A percentile compares a stretch with the other conserved stretches of the same genome.
Evolutionary conservation across 2,888 invertebrate species (phyloP).

Genomic region (Bombyx huttoni): DNA sequence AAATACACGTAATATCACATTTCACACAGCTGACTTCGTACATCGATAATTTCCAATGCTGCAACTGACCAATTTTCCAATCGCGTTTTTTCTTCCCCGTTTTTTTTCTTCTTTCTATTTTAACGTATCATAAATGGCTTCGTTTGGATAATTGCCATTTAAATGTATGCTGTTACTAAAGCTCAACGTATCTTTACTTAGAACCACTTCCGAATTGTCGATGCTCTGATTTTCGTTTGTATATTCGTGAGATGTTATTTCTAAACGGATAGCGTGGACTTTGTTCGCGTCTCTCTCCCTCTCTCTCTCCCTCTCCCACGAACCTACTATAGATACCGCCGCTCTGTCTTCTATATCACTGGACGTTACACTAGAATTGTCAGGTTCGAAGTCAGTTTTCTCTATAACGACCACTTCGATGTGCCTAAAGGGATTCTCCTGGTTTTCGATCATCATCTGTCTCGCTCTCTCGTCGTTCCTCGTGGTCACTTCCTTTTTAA

Average conservation of each 20-base stretch:
- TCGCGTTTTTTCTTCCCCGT: no score
- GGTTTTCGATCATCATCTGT: slow-evolving; percentile 57
- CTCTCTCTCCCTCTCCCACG: slow-evolving; percentile 58
- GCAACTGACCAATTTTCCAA: neutral
- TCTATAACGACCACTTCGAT: slow-evolving; percentile 70
- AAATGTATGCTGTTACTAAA: slow-evolving; percentile 69
- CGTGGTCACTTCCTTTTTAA: slow-evolving; percentile 61
- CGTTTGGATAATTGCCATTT: slow-evolving; percentile 70
- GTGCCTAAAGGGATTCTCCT: slow-evolving; percentile 62
- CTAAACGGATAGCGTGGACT: slow-evolving; percentile 63
- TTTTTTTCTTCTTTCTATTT: slow-evolving; percentile 29
- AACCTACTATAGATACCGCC: slow-evolving; percentile 58
- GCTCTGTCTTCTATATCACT: slow-evolving; percentile 56
- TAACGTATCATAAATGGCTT: slow-evolving; percentile 69
- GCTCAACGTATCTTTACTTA: slow-evolving; percentile 63
- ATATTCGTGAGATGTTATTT: slow-evolving; percentile 64
- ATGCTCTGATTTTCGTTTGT: slow-evolving; percentile 37
- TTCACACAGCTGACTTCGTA: no score
- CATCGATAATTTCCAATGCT: neutral
- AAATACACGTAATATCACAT: slow-evolving; percentile 14
- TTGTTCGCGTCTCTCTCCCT: slow-evolving; percentile 50
- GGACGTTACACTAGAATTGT: slow-evolving; percentile 55
- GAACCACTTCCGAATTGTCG: slow-evolving; percentile 42
- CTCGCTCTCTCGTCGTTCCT: slow-evolving; percentile 60
- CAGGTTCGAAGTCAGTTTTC: slow-evolving; percentile 61